Base-by-base conservation (phyloP, 2,888 invertebrate genomes). In the Cryptocephalus primarius region DNA sequence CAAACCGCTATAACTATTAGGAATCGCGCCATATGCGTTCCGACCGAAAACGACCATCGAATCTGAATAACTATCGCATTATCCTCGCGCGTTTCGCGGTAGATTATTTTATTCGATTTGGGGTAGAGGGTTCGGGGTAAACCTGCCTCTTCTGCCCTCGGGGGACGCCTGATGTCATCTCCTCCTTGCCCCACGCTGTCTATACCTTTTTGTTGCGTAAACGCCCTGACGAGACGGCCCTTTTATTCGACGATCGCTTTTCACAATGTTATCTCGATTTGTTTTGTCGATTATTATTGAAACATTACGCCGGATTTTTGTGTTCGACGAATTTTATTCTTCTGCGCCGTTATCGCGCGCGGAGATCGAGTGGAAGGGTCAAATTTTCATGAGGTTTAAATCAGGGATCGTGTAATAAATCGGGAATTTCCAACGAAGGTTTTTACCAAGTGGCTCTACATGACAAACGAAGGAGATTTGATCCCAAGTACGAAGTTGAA, bases 251-350 rank as follows among this genome's bases (percentile, higher is more conserved):
- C 43, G 48, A 51, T 51, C 12, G 12, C 36, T 36, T 36, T 40
- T 40, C 47, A 59, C 57, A 59, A 57, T 59, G 56, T 54, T 59
- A 59, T 59, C 59, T 56, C 43, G 57, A 59, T 59, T 51, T 56
- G 55, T 56, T 55, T 50, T 50, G 51, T 48, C 42, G 56, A 56
- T 57, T 56, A 55, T 54, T 55, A 55, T 56, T 56, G 56, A 57
- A 59, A 59, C 56, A 56, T 56, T 56, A 59, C 48, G 55, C 56
- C 50, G 44, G 48, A 50, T 56, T 22, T 22, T 22, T 22, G 22
- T 22, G 22, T 22, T 22, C 22, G 50, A 55, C 55, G 45, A 48
- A 51, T 55, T 50, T 49, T 53, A 48, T 46, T 53, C 52, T 55
- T 48, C 43, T 38, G 43, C 36, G 47, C 44, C 9, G 42, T 14